Evolutionary conservation across 2,797 vertebrate species (phyloP), one percentile per base, ranked within the genome.

Genomic region (Caiman crocodilus): DNA sequence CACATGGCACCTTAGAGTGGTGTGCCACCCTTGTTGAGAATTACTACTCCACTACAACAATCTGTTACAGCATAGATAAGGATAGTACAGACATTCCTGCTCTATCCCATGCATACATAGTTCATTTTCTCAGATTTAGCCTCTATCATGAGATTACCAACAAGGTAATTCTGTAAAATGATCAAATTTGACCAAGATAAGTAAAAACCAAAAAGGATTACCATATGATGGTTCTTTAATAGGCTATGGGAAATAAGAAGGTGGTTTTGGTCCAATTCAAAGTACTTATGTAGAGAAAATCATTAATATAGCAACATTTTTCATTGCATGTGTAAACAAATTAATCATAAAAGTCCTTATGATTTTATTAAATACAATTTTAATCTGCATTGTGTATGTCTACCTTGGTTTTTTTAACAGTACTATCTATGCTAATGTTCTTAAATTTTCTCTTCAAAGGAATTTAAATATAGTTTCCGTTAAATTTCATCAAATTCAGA

Each of bases 281-380:
- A 50, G 42, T 50, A 50, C 42, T 50, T 50, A 50, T 50, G 9
- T 74, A 1, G 8, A 82, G 87, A 85, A 89, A 28, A 4, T 82
- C 65, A 28, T 95, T 89, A 90, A 92, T 95, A 78, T 88, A 86
- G 35, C 89, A 79, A 55, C 78, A 71, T 85, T 83, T 93, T 83
- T 30, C 79, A 56, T 69, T 89, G 3, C 64, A 16, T 88, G 20
- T 64, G 23, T 13, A 64, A 75, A 87, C 60, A 69, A 86, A 76
- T 85, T 82, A 86, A 89, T 91, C 74, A 56, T 55, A 82, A 28
- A 2, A 0, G 13, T 3, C 2, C 64, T 85, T 92, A 89, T 20
- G 13, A 82, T 26, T 50, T 90, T 61, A 20, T 50, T 50, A 50
- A 50, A 11, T 50, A 50, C 83, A 35, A 74, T 90, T 81, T 87